phyloP scores from a whole-genome alignment of 1,140 invertebrate genomes.

The Orius insidiosus region DNA sequence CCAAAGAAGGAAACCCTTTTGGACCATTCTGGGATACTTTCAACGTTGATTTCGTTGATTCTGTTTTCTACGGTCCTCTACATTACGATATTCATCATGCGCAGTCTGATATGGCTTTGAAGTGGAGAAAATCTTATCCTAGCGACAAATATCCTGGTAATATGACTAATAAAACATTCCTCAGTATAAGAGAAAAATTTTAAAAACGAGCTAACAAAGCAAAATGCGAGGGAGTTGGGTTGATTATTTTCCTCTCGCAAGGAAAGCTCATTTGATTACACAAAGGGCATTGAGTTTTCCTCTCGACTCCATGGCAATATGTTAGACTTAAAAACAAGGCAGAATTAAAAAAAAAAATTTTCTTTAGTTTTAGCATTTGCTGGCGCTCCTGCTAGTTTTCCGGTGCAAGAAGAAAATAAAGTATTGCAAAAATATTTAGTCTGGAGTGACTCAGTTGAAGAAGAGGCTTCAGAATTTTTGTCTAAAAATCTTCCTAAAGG shows the following conservation, averaged over 20 bases:
- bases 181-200: too few relatives aligned
- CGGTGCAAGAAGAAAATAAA: conserved; percentile 71
- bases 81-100: conserved; percentile 64
- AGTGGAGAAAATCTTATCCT: conserved; percentile 64
- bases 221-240: too few relatives aligned
- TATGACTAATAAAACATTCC: background rate
- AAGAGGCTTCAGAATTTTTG: conserved; percentile 58
- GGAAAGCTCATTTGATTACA: too few relatives aligned
- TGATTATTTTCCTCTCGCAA: too few relatives aligned
- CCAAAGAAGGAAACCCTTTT: conserved; percentile 97
- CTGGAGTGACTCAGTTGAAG: conserved; percentile 58
- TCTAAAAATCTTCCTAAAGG: conserved; percentile 51
- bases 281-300: too few relatives aligned
- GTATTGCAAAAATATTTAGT: conserved; percentile 66
- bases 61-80: conserved; percentile 83
- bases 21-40: conserved; percentile 97
- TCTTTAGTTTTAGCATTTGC: conserved; percentile 44
- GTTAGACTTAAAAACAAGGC: too few relatives aligned
- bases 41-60: conserved; percentile 69
- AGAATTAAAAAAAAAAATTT: conserved; percentile 11
- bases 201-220: too few relatives aligned
- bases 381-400: conserved; percentile 88
- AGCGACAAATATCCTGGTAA: conserved; percentile 44
- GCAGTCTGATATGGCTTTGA: conserved; percentile 36
- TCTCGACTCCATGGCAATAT: too few relatives aligned